Evolutionary conservation across 2,113 vertebrate species (phyloP), one percentile per base, ranked within the genome.

Genomic region (Orycteropus afer): DNA sequence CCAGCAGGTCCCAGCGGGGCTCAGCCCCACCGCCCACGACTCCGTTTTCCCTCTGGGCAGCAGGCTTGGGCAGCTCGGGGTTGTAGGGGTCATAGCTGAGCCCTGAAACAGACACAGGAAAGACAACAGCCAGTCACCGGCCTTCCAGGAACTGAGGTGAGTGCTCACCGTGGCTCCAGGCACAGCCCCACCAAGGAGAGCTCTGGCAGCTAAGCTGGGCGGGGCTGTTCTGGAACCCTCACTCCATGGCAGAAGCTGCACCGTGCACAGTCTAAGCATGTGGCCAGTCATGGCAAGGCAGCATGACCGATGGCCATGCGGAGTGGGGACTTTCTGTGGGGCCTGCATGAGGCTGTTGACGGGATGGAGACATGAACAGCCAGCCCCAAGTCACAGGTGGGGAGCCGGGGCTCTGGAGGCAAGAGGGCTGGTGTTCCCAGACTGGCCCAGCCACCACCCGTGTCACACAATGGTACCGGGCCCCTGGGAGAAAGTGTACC

Each of bases 31-130:
- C 90, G 3, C 90, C 80, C 94, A 97, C 93, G 2, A 65, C 0
- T 0, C 97, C 98, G 74, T 99, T 98, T 69, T 99, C 99, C 45
- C 94, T 97, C 94, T 98, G 98, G n/a, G 95, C 94, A 0, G 98
- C 97, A 3, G 98, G 97, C 81, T 98, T 98, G 11, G 99, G 99
- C 14, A 99, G 99, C 88, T 99, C 99, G 0, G 99, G 99, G 79
- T 99, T 99, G 97, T 99, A 99, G 0, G 99, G 99, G 95, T 99
- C 99, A 94, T 99, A 99, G 29, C 99, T 98, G 73, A 99, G 98
- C 10, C 99, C 99, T 99, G 98, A 0, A 95, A 90, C 17, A 14
- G 59, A 17, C 63, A 53, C 37, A 67, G 84, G 32, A 89, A 73
- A 69, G 12, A 25, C 11, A 23, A 67, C 9, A 37, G 76, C 5